Conservation (phyloP, 2,113 vertebrate genomes). For the Lipophrys pholis region DNA sequence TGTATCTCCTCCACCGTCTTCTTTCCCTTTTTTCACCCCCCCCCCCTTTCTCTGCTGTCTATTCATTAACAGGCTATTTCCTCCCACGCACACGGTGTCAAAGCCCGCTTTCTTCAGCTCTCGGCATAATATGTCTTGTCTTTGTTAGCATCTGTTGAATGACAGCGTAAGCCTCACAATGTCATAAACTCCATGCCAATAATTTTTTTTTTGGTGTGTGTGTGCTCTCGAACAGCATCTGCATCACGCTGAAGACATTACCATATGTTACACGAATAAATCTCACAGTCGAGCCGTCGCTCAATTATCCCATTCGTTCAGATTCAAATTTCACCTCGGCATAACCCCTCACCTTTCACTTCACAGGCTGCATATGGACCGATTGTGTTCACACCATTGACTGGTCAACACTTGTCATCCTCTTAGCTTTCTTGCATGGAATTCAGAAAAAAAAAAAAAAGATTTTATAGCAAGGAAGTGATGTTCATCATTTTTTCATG, state of each 20-base stretch:
- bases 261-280: constrained; percentile 19
- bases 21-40: constrained; percentile 19
- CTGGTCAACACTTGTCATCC: background rate
- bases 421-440: constrained; percentile 14
- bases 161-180: constrained; percentile 64
- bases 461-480: constrained; percentile 8
- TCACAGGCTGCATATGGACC: background rate
- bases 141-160: constrained; percentile 71
- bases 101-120: constrained; percentile 61
- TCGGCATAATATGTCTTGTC: constrained; percentile 56
- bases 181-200: constrained; percentile 67
- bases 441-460: background rate
- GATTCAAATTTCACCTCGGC: constrained; percentile 11
- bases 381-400: constrained; percentile 31
- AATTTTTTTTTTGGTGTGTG: constrained; percentile 45
- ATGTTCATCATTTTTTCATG: constrained; percentile 8
- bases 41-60: constrained; percentile 48
- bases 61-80: constrained; percentile 82
- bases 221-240: constrained; percentile 30
- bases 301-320: constrained; percentile 7
- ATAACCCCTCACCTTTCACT: constrained; percentile 32
- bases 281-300: constrained; percentile 4
- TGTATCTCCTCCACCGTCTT: constrained; percentile 70
- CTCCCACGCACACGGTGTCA: constrained; percentile 62
- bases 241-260: constrained; percentile 35